Evolutionary conservation across 35 echinoderm and acorn worm species (phyloP), one percentile per base, ranked within the genome.

Genomic region (Holothuria glaberrima): DNA sequence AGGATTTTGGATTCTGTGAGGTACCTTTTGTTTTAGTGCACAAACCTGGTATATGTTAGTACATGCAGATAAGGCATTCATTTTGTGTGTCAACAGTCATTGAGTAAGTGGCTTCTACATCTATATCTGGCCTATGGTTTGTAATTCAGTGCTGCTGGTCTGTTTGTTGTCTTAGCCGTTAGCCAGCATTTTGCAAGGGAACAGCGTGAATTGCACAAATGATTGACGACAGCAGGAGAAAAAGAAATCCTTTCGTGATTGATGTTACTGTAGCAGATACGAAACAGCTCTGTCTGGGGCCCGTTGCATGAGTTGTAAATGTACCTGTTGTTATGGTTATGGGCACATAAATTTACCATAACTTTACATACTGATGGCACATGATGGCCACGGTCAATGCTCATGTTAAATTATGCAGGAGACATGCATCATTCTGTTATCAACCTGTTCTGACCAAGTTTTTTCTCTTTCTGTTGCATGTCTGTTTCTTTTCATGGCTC

Each of bases 311-410:
- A 26, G 74, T 24, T 78, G 74, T 78, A 48, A 78, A 78, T 78
- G 74, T 78, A 78, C 74, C 74, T 19, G 50, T 78, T 78, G 74
- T 78, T 78, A 78, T 78, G 44, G 36, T 78, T 78, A 78, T 48
- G 44, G 74, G 74, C 74, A 78, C 74, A 78, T 78, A 24, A 78
- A 54, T 35, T 50, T 38, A 78, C 21, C 50, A 20, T 9, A 28
- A 78, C 74, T 78, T 48, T 48, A 48, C 38, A 78, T 78, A 48
- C 27, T 50, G 38, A 48, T 78, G 74, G 44, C 20, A 48, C 74
- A 78, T 78, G 74, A 78, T 48, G 74, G 74, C 26, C 38, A 48
- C 74, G 74, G 38, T 78, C 50, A 24, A 78, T 19, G 29, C 50
- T 78, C 35, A 45, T 78, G 36, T 78, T 48, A 78, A 78, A 78